phyloP scores from a whole-genome alignment of 2,797 vertebrate genomes.

The Australoheros facetus region DNA sequence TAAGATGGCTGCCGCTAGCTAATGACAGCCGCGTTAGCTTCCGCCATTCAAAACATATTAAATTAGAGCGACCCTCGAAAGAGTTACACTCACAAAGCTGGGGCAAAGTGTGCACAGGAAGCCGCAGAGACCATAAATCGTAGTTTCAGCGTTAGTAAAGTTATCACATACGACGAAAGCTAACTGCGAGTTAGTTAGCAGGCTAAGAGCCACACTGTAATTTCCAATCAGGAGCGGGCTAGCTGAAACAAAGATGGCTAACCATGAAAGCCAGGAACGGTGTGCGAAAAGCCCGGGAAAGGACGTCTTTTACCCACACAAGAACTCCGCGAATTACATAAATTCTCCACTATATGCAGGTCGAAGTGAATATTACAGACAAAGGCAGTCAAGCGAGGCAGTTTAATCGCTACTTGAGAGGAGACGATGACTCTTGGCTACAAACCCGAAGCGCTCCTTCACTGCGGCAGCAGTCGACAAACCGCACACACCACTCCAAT shows the following conservation, averaged over 20 bases:
- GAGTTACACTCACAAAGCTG: neutral
- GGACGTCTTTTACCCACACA: constrained; percentile 45
- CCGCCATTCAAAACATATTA: constrained; percentile 74
- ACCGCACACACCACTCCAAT: constrained; percentile 66
- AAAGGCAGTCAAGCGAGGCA: accelerated
- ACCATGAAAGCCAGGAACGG: constrained; percentile 45
- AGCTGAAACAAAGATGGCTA: constrained; percentile 78
- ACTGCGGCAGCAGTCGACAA: constrained; percentile 57
- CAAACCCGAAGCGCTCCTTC: constrained; percentile 23
- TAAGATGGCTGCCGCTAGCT: constrained; percentile 86
- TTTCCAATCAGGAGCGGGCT: constrained; percentile 39
- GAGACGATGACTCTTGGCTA: neutral
- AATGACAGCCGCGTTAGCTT: constrained; percentile 73
- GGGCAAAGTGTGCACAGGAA: accelerated
- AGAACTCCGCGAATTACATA: neutral
- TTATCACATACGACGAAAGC: accelerated
- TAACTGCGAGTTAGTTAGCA: constrained; percentile 35
- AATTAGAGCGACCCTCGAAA: constrained; percentile 11
- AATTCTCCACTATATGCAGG: neutral
- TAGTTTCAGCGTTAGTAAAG: accelerated
- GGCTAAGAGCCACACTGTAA: constrained; percentile 50
- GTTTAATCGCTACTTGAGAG: accelerated
- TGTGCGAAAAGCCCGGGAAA: constrained; percentile 80
- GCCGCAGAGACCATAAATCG: accelerated
- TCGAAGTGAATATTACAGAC: accelerated